Evolutionary conservation across 2,888 invertebrate species (phyloP), one percentile per base, ranked within the genome.

Genomic region (Drosophila buzzatii): DNA sequence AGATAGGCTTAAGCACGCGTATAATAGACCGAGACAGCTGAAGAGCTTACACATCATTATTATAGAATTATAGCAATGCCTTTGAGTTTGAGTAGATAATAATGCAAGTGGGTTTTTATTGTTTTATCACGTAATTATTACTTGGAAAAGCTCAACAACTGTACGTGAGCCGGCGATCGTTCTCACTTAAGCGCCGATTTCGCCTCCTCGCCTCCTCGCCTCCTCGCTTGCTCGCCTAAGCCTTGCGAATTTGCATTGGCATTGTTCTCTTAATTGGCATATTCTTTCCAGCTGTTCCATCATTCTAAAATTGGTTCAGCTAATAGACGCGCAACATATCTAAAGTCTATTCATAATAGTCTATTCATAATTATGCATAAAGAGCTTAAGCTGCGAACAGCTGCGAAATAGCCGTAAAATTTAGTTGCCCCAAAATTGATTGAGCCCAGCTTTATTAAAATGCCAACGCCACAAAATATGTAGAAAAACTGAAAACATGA

Each of bases 1-100:
- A 53, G 37, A 1, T 4, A n/a, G 39, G 6, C 57, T 42, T 37
- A 69, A 69, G 61, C 72, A 72, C 63, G 68, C 57, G 60, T 61
- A 73, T 66, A 70, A 74, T 70, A 67, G 63, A 52, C 37, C 35
- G 31, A 56, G 59, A 33, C 60, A 41, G 47, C 55, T 79, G 59
- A 83, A 81, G 79, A 75, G 78, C 79, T 79, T 79, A 60, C 87
- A 84, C 87, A 87, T 87, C 85, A 80, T 84, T 82, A 85, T 84
- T 82, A 85, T 73, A 70, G 72, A 78, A 73, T 82, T 73, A 82
- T 79, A 72, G 70, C 75, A 78, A 78, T 61, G 76, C 68, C 73
- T 67, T 70, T 67, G 53, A 73, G 59, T 62, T 68, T 64, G 56
- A 73, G 57, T 56, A 58, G 69, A 71, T 73, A 71, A 68, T 70